These are phyloP conservation scores for Coturnix japonica DNA, from an alignment of 2,113 vertebrate genomes.

Conservation along the genomic window DNA sequence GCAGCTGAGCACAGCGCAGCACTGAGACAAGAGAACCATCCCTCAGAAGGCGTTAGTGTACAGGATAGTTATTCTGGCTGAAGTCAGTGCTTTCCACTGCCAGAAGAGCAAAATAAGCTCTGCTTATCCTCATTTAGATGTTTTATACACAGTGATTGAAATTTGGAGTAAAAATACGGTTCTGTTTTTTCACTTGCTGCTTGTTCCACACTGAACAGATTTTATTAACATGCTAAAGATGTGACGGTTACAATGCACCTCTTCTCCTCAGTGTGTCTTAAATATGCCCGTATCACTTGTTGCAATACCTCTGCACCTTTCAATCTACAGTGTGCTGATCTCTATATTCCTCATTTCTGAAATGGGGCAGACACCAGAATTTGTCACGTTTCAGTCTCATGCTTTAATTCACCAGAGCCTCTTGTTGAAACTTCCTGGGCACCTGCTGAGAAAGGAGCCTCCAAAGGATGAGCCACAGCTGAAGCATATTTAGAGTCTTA, in stretches of 20 bases:
- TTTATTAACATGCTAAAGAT: background rate
- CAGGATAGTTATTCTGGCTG: background rate
- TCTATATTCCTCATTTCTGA: background rate
- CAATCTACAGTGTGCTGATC: background rate
- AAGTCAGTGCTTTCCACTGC: background rate
- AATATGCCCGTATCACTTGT: accelerated
- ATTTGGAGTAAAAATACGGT: background rate
- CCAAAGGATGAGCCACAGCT: background rate
- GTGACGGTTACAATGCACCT: background rate
- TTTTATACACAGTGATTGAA: background rate
- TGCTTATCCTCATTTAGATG: background rate
- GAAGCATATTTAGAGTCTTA: background rate
- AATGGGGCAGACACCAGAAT: background rate
- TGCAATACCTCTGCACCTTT: background rate
- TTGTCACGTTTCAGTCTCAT: background rate
- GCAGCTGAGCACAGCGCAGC: background rate
- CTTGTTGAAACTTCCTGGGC: background rate
- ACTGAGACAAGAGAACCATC: background rate
- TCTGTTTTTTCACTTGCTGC: background rate
- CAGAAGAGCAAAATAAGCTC: background rate
- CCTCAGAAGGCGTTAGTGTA: accelerated
- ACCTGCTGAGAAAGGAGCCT: background rate
- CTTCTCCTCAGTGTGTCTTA: background rate
- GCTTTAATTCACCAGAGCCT: background rate
- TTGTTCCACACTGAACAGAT: background rate